A percentile compares a stretch with the other conserved stretches of the same genome.
Evolutionary conservation across 2,113 vertebrate genomes (phyloP).

Genomic region (Pterocles burchelli): DNA sequence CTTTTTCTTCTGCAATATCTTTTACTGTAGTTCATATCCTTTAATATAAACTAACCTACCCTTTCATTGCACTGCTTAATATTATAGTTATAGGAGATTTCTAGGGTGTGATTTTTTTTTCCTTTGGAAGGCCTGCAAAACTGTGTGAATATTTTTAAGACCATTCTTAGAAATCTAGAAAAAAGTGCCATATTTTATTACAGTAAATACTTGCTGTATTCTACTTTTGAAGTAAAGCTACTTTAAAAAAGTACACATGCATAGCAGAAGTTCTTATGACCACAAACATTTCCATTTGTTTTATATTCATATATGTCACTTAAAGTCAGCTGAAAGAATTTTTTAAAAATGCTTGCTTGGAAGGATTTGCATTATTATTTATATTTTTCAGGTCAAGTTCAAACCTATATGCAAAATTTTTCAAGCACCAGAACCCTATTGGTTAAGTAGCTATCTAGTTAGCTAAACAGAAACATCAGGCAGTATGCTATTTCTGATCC

Average conservation of each 20-base stretch:
- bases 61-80: slow-evolving; percentile 6
- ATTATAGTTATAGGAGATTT: neutral
- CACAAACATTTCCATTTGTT: slow-evolving; percentile 55
- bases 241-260: slow-evolving; percentile 50
- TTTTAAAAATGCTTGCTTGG: slow-evolving; percentile 38
- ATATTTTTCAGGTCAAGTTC: slow-evolving; percentile 32
- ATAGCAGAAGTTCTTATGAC: slow-evolving; percentile 32
- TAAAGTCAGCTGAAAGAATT: slow-evolving; percentile 62
- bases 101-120: neutral
- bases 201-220: slow-evolving; percentile 38
- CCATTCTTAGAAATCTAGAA: slow-evolving; percentile 13
- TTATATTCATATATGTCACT: neutral
- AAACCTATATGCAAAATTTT: slow-evolving; percentile 4
- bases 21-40: neutral
- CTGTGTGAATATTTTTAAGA: slow-evolving; percentile 48
- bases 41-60: neutral
- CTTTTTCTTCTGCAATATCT: neutral
- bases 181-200: slow-evolving; percentile 35
- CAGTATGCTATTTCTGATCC: slow-evolving; percentile 34
- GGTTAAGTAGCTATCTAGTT: neutral
- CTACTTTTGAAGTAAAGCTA: slow-evolving; percentile 50
- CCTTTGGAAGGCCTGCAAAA: slow-evolving; percentile 26
- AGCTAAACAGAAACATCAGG: slow-evolving; percentile 13
- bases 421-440: neutral
- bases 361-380: slow-evolving; percentile 41